Percentiles rank a stretch among this genome's conserved stretches.
Evolutionary conservation across 2,797 vertebrate genomes (phyloP).

Genomic region (Sylvia borin): DNA sequence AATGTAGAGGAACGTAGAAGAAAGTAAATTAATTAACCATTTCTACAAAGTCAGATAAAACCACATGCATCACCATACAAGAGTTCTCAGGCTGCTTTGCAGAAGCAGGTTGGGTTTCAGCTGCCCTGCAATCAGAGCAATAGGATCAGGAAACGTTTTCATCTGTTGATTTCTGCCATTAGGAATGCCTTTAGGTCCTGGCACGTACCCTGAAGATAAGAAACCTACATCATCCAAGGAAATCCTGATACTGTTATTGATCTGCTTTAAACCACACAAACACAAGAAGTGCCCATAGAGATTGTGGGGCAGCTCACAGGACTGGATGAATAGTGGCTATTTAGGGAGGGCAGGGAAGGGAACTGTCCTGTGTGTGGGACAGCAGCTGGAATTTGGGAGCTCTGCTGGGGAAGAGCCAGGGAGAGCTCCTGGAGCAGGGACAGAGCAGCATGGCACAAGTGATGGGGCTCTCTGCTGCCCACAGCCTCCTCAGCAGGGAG

Average conservation of each 20-base stretch:
- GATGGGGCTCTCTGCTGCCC: not conserved
- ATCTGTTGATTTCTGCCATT: not conserved
- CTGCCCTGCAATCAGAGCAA: not conserved
- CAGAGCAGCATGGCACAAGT: not conserved
- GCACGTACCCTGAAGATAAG: not conserved
- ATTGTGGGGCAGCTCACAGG: not conserved
- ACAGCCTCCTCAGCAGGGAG: not conserved
- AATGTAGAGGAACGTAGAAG: not conserved
- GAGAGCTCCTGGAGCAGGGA: not conserved
- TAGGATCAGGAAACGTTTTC: not conserved
- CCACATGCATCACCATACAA: no score
- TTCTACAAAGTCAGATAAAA: not conserved
- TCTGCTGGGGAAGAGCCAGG: not conserved
- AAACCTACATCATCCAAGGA: not conserved
- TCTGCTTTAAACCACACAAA: not conserved
- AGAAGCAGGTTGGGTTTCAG: not conserved
- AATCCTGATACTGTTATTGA: not conserved
- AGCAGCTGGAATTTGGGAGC: not conserved
- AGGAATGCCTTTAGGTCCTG: not conserved
- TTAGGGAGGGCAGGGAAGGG: not conserved
- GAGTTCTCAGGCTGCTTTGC: not conserved
- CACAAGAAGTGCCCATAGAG: not conserved
- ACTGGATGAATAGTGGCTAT: not conserved
- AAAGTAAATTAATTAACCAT: not conserved
- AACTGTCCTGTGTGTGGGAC: fast-evolving